Percentiles rank a stretch among this genome's conserved stretches.
Conservation (phyloP, 2,113 vertebrate species). For the Orthonyx spaldingii region DNA sequence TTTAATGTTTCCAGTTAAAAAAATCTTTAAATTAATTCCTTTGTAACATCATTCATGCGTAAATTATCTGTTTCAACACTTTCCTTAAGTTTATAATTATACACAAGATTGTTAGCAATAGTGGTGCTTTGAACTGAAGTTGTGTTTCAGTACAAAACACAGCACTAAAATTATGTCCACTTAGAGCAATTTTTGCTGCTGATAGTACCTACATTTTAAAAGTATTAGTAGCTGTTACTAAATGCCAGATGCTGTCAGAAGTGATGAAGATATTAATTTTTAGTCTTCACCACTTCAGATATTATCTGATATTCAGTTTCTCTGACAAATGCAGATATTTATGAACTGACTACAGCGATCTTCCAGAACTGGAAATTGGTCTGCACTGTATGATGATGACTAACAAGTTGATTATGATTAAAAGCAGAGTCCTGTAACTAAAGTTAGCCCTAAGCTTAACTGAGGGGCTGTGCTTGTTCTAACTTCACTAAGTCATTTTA, state of each 20-base stretch:
- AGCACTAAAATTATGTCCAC: neutral
- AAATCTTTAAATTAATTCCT: neutral
- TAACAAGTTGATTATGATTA: conserved; percentile 61
- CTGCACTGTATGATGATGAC: conserved; percentile 42
- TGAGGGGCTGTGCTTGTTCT: neutral
- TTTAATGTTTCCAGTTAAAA: neutral
- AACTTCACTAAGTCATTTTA: neutral
- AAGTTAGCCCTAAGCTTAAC: conserved; percentile 25
- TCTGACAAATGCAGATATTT: conserved; percentile 59
- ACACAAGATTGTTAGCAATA: accelerated
- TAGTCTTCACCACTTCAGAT: conserved; percentile 19
- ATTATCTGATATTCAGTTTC: conserved; percentile 45
- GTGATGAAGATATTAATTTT: conserved; percentile 40
- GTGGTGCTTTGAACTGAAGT: neutral
- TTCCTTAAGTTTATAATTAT: neutral
- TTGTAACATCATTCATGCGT: neutral
- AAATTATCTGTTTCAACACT: conserved; percentile 4
- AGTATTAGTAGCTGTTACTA: conserved; percentile 27
- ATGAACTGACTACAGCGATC: conserved; percentile 21
- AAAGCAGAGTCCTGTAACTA: conserved; percentile 45
- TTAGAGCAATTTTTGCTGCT: neutral
- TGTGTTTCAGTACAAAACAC: neutral
- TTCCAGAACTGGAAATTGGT: conserved; percentile 56
- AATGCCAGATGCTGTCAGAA: conserved; percentile 40
- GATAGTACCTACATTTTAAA: neutral